phyloP scores from a whole-genome alignment of 2,888 invertebrate genomes.

The Adineta ricciae region DNA sequence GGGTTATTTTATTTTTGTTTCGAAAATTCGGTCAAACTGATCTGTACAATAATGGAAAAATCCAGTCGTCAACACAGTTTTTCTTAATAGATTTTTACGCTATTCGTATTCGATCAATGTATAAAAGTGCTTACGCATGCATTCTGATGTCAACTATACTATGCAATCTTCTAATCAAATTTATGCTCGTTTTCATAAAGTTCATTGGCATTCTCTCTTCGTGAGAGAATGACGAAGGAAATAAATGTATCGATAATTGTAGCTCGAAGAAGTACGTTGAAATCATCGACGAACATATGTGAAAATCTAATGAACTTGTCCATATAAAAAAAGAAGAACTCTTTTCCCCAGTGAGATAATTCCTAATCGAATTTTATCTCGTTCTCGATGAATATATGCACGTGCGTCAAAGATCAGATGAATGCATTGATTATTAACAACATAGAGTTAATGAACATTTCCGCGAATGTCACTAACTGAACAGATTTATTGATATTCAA shows the following conservation, averaged over 20 bases:
- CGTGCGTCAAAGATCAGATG: not conserved
- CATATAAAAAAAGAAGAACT: not conserved
- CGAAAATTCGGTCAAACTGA: not conserved
- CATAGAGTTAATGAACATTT: not conserved
- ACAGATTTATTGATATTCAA: not conserved
- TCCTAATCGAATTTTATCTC: not conserved
- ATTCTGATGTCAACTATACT: not conserved
- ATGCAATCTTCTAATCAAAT: not conserved
- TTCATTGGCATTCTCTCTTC: not conserved
- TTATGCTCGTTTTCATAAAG: not conserved
- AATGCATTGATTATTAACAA: not conserved
- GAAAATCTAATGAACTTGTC: not conserved
- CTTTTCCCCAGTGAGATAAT: not conserved
- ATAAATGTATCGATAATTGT: not conserved
- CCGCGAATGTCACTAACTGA: not conserved
- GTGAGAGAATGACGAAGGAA: not conserved
- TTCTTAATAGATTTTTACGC: not conserved
- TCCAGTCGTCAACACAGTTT: not conserved
- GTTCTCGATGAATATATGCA: not conserved
- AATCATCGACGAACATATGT: not conserved
- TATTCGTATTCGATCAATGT: not conserved
- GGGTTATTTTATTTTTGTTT: not conserved
- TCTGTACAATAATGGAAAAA: not conserved
- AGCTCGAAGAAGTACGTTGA: too few species aligned
- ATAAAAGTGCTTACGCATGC: not conserved